Base-by-base conservation (phyloP, 2,113 vertebrate genomes). In the Leptosomus discolor region DNA sequence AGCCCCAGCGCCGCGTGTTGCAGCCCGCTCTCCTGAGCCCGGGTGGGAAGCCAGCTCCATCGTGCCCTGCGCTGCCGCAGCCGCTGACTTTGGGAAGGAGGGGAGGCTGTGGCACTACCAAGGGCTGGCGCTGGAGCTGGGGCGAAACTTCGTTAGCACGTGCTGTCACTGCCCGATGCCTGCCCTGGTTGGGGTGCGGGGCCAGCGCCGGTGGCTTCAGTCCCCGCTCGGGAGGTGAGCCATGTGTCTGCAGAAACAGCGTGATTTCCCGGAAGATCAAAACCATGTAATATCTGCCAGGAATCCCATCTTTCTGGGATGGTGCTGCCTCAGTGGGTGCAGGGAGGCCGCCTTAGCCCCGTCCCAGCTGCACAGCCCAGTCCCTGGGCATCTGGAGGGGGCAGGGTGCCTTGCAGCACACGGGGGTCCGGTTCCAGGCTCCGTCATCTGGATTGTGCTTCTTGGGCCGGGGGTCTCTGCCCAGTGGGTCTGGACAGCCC, bases 1-100 rank as follows among this genome's bases (percentile, higher is more conserved):
- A 58, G 34, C n/a, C 48, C 22, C 27, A 1, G 23, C 0, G 0
- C 57, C 0, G 5, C 3, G 12, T 22, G 18, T 43, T 29, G 21
- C 58, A n/a, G 36, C 46, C 30, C 1, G 3, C n/a, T 61, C 39
- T 36, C 17, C 8, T 6, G 9, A 39, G 46, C 64, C 14, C 2
- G 2, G 41, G 14, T 17, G 50, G 53, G 45, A 36, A 16, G 16
- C 18, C 53, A n/a, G 20, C 29, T 7, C 39, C 5, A 1, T 30
- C 9, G 2, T 37, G 57, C 27, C 58, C 58, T 20, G 36, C 1
- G 4, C 8, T 18, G 36, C 43, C 37, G 56, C 11, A 8, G 63
- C 41, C 1, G 0, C 32, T 12, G 22, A 7, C 36, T 37, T 39
- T 1, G 36, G 41, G 36, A 48, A 32, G 36, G 65, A 34, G 27